Evolutionary conservation across 2,113 vertebrate genomes (phyloP).

Genomic region (Petrocephalus zakoni): DNA sequence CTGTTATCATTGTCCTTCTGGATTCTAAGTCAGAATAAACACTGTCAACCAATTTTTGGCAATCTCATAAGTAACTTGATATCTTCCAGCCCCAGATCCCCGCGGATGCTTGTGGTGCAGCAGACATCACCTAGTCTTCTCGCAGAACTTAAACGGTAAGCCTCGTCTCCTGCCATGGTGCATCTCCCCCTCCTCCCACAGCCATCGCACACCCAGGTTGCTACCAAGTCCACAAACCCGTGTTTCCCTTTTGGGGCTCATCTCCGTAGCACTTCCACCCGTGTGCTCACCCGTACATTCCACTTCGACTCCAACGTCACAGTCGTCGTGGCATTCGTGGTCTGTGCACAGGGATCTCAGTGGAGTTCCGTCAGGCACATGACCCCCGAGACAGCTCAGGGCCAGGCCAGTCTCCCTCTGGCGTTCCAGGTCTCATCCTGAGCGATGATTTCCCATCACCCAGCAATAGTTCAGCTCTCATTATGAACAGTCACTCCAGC

Average conservation of each 20-base stretch:
- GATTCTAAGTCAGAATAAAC: not conserved
- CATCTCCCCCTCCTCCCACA: not conserved
- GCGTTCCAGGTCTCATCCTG: not conserved
- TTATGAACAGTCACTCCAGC: not conserved
- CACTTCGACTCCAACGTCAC: conserved; percentile 38
- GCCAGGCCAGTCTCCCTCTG: not conserved
- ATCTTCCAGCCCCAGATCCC: not conserved
- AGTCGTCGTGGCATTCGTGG: conserved; percentile 32
- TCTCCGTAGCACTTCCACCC: not conserved
- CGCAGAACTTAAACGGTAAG: not conserved
- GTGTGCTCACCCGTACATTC: conserved; percentile 22
- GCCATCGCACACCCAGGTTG: not conserved
- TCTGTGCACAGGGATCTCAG: conserved; percentile 16
- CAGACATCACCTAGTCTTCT: not conserved
- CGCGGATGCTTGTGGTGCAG: not conserved
- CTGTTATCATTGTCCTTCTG: not conserved
- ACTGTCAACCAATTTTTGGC: not conserved
- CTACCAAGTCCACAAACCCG: not conserved
- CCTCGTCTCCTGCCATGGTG: too few relatives aligned
- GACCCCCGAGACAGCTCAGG: conserved; percentile 9
- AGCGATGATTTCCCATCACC: not conserved
- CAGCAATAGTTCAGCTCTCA: not conserved
- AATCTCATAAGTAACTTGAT: not conserved
- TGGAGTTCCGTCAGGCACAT: not conserved
- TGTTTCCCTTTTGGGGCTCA: not conserved